These are phyloP conservation scores for Lates calcarifer DNA, from an alignment of 2,113 vertebrate genomes.

Conservation along the genomic window DNA sequence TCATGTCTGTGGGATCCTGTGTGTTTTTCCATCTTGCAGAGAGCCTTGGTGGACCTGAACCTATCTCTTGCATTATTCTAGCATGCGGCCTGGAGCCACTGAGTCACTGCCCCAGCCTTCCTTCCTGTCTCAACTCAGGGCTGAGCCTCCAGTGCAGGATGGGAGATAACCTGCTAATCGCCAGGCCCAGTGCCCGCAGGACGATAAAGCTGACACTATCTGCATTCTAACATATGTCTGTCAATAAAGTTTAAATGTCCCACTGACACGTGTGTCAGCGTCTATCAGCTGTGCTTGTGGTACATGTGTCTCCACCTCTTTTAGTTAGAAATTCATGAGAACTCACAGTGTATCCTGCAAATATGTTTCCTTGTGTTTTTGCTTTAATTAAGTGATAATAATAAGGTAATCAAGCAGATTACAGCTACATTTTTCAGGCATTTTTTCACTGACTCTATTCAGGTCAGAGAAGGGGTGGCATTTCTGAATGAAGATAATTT, in stretches of 20 bases:
- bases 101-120: conserved; percentile 71
- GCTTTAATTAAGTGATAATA: neutral
- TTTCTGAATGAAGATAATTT: no score
- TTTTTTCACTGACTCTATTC: neutral
- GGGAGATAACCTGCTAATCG: conserved; percentile 84
- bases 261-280: conserved; percentile 61
- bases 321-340: neutral
- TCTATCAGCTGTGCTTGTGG: conserved; percentile 58
- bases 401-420: neutral
- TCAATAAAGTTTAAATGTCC: conserved; percentile 78
- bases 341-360: neutral
- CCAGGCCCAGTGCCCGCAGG: conserved; percentile 44
- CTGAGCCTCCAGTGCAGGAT: conserved; percentile 78
- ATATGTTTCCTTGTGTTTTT: no score
- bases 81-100: conserved; percentile 63
- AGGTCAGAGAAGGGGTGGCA: neutral
- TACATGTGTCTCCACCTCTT: conserved; percentile 24
- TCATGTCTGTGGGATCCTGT: conserved; percentile 76
- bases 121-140: conserved; percentile 81
- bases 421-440: neutral
- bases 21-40: conserved; percentile 68
- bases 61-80: conserved; percentile 62
- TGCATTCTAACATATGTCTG: conserved; percentile 33
- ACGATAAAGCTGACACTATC: conserved; percentile 75
- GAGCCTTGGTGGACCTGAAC: conserved; percentile 36